These are phyloP conservation scores for Denticeps clupeoides DNA, from an alignment of 2,797 vertebrate genomes.

Conservation along the genomic window DNA sequence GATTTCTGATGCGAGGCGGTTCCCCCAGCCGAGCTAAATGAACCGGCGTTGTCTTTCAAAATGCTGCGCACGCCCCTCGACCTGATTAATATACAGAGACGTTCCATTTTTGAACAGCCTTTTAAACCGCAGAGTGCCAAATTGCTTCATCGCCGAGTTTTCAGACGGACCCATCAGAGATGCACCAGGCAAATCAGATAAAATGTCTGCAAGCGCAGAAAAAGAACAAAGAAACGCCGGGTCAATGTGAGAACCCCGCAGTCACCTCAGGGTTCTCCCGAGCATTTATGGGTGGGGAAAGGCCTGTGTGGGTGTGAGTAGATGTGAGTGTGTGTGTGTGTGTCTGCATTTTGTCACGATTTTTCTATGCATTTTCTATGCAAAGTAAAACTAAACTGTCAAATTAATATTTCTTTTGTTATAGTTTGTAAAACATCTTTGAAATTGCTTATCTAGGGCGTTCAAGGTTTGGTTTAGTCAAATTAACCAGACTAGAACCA, in stretches of 20 bases:
- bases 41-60: constrained; percentile 54
- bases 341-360: too few relatives aligned
- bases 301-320: background rate
- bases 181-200: constrained; percentile 44
- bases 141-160: constrained; percentile 88
- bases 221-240: constrained; percentile 38
- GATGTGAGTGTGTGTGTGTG: constrained; percentile 11
- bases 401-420: too few relatives aligned
- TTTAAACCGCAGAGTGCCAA: constrained; percentile 92
- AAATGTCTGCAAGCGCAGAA: constrained; percentile 18
- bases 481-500: too few relatives aligned
- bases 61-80: constrained; percentile 42
- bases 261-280: constrained; percentile 40
- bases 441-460: too few relatives aligned
- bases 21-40: constrained; percentile 43
- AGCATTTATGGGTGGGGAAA: constrained; percentile 16
- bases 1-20: constrained; percentile 8
- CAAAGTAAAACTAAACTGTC: too few relatives aligned
- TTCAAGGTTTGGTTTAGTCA: too few relatives aligned
- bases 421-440: too few relatives aligned
- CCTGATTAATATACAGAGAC: constrained; percentile 80
- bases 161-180: too few relatives aligned
- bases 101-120: constrained; percentile 96
- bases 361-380: too few relatives aligned
- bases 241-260: constrained; percentile 58